phyloP scores from a whole-genome alignment of 23 tunicate species.

The Styela clava region DNA sequence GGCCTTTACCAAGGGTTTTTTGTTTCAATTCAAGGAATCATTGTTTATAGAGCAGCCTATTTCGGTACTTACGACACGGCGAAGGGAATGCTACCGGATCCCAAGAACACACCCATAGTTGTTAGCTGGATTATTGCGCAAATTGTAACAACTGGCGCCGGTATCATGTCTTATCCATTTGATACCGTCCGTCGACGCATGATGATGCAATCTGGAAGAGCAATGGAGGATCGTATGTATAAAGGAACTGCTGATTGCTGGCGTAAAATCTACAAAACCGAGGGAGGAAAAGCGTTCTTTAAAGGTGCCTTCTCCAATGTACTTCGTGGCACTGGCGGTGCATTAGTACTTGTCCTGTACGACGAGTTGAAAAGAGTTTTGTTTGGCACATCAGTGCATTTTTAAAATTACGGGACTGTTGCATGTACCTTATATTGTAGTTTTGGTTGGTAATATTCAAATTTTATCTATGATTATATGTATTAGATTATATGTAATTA shows the following conservation, averaged over 20 bases:
- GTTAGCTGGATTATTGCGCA: constrained; percentile 75
- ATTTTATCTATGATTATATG: too few relatives aligned
- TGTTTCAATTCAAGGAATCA: constrained; percentile 86
- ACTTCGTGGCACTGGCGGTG: constrained; percentile 39
- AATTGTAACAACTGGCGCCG: constrained; percentile 83
- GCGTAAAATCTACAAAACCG: constrained; percentile 44
- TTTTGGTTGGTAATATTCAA: too few relatives aligned
- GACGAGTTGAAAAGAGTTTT: constrained; percentile 13
- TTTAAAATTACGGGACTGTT: not conserved
- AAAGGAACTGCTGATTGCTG: constrained; percentile 82
- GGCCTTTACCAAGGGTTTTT: constrained; percentile 85
- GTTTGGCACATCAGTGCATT: constrained; percentile 5
- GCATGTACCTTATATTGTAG: too few relatives aligned
- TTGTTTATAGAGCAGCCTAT: constrained; percentile 84
- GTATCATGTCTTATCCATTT: constrained; percentile 80
- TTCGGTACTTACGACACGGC: constrained; percentile 87
- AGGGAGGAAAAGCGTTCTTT: constrained; percentile 64
- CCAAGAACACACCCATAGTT: constrained; percentile 65
- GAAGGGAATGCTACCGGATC: constrained; percentile 83
- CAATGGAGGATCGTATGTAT: constrained; percentile 67
- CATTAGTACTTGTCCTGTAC: constrained; percentile 16
- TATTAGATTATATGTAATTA: too few relatives aligned
- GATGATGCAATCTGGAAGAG: constrained; percentile 89
- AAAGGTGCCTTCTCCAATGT: constrained; percentile 91
- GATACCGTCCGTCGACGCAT: constrained; percentile 84